Percentiles rank a stretch among this genome's conserved stretches.
These are phyloP conservation scores for Chirona hameri DNA, from an alignment of 2,888 invertebrate species.

Conservation along the genomic window DNA sequence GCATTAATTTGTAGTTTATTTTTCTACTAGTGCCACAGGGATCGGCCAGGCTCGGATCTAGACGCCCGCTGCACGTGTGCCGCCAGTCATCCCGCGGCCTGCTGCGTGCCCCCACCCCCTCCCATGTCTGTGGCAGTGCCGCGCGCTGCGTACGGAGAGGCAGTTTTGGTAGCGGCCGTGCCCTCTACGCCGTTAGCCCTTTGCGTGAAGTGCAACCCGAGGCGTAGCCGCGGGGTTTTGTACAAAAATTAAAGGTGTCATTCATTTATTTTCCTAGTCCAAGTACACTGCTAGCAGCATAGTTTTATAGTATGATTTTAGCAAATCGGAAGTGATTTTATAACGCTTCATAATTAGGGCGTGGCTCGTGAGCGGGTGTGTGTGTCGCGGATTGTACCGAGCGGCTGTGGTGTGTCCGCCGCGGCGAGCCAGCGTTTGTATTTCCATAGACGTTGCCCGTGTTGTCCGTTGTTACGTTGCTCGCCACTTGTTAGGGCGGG, in stretches of 20 bases:
- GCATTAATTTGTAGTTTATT: constrained; percentile 29
- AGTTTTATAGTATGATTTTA: constrained; percentile 27
- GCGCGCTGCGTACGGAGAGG: not conserved
- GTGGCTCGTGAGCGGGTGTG: not conserved
- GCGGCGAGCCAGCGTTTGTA: not conserved
- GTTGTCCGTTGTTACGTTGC: constrained; percentile 14
- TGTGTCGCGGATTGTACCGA: not conserved
- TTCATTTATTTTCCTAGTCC: constrained; percentile 28
- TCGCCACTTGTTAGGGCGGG: not conserved
- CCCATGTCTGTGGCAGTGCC: not conserved
- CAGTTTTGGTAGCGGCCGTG: not conserved
- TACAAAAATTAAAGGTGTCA: constrained; percentile 29
- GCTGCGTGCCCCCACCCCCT: not conserved
- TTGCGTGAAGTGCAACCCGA: not conserved
- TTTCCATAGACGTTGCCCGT: constrained; percentile 24
- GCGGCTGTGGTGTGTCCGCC: not conserved
- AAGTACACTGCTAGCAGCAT: constrained; percentile 29
- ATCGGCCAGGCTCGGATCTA: not conserved
- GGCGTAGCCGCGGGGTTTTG: not conserved
- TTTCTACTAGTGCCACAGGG: constrained; percentile 12
- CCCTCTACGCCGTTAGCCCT: not conserved
- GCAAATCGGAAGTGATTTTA: constrained; percentile 28
- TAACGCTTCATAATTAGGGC: constrained; percentile 23
- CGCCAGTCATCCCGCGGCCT: not conserved
- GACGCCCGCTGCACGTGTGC: too few species aligned